Conservation (phyloP, 1,140 invertebrate species). For the Plectrocnemia conspersa region DNA sequence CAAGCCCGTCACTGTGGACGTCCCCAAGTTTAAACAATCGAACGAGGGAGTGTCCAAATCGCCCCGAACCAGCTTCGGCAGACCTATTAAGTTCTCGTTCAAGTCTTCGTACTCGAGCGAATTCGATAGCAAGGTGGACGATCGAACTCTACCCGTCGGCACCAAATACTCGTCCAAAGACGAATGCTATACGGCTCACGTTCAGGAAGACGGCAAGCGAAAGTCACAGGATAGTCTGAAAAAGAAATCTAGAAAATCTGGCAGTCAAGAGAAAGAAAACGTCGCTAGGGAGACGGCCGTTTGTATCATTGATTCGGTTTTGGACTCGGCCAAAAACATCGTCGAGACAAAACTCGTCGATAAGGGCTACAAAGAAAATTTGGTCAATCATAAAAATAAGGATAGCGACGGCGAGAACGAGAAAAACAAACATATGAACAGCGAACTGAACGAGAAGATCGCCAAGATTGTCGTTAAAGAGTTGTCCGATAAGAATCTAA, state of each 20-base stretch:
- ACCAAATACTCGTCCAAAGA: slow-evolving; percentile 33
- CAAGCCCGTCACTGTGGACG: slow-evolving; percentile 22
- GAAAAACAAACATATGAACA: neutral
- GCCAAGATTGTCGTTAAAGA: neutral
- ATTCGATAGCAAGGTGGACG: slow-evolving; percentile 32
- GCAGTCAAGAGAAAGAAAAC: slow-evolving; percentile 16
- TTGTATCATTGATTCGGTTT: slow-evolving; percentile 30
- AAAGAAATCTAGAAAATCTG: slow-evolving; percentile 14
- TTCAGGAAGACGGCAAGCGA: slow-evolving; percentile 19
- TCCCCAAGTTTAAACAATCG: slow-evolving; percentile 29
- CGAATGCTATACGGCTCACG: slow-evolving; percentile 31
- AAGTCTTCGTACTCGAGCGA: slow-evolving; percentile 33
- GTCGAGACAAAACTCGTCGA: slow-evolving; percentile 22
- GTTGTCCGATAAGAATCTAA: no score
- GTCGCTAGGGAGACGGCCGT: slow-evolving; percentile 29
- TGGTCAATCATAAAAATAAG: neutral
- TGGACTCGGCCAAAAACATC: slow-evolving; percentile 34
- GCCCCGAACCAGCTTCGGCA: slow-evolving; percentile 33
- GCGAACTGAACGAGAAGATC: neutral
- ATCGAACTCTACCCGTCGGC: slow-evolving; percentile 32
- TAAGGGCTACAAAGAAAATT: slow-evolving; percentile 26
- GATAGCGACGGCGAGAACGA: neutral
- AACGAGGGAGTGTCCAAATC: slow-evolving; percentile 31
- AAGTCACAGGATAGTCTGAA: slow-evolving; percentile 11
- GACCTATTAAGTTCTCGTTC: slow-evolving; percentile 34